Base-by-base conservation (phyloP, 2,888 invertebrate genomes). In the Agonopterix heracliana region DNA sequence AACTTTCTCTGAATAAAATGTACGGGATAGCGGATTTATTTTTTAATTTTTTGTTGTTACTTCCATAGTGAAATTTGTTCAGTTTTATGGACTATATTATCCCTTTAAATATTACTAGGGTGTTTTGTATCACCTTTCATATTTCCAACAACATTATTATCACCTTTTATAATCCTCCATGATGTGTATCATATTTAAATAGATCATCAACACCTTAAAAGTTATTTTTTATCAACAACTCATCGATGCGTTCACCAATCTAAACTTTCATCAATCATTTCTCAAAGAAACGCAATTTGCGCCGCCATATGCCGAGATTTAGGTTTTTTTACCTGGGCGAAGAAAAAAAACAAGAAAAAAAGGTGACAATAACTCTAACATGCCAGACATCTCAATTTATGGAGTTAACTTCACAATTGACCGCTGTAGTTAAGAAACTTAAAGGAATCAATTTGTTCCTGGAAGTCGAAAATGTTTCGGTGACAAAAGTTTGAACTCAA, bases 371-470 rank as follows among this genome's bases (percentile, higher is more conserved):
- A 76, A 76, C 66, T 38, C 38, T 62, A 67, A 76, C 75, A 74
- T 68, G 68, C 74, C 75, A 71, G 78, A 87, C 75, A 72, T 83
- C 84, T 88, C 81, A 82, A 85, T 87, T 83, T 85, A 83, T 49
- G 79, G 74, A 68, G 72, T 66, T 26, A 26, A 26, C 26, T 26
- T 54, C 50, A 60, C 55, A 54, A 52, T 41, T 17, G 52, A 17
- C 52, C 47, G 36, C 49, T 40, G 41, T 44, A 49, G 44, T 34
- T 42, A 40, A 44, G 17, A 43, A 48, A 36, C 60, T 61, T 56
- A 60, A 63, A 64, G 58, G 57, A 57, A 66, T 66, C 68, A 66
- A 70, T 74, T 71, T 68, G 71, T 75, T 74, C 74, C 60, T 60
- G 59, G 74, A 74, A 74, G 50, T 56, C 5, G 5, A 17, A 54